Conservation (phyloP, 1,140 invertebrate genomes). For the Trachymyrmex septentrionalis region DNA sequence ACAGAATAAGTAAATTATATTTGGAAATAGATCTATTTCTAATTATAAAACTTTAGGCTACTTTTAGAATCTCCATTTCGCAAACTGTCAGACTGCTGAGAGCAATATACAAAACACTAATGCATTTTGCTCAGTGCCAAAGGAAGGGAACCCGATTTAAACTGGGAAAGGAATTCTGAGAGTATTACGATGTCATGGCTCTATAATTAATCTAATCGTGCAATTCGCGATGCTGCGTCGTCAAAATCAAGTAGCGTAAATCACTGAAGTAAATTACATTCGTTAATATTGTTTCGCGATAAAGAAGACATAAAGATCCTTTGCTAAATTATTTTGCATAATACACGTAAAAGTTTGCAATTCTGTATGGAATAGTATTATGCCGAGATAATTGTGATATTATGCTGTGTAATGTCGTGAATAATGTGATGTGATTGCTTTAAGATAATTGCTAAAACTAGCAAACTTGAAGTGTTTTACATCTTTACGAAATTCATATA, state of each 20-base stretch:
- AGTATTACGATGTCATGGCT: slow-evolving; percentile 9
- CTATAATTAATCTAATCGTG: slow-evolving; percentile 33
- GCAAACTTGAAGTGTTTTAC: neutral
- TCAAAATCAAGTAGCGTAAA: slow-evolving; percentile 19
- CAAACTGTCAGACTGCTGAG: neutral
- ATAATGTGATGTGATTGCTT: slow-evolving; percentile 23
- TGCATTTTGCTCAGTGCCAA: slow-evolving; percentile 9
- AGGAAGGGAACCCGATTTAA: slow-evolving; percentile 3
- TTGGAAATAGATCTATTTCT: neutral
- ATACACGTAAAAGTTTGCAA: slow-evolving; percentile 17
- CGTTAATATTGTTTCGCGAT: slow-evolving; percentile 4
- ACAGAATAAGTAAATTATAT: neutral
- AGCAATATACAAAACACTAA: slow-evolving; percentile 21
- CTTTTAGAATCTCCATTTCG: neutral
- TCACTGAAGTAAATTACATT: slow-evolving; percentile 22
- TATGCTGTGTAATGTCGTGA: slow-evolving; percentile 1
- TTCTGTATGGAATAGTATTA: neutral
- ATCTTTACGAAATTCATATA: neutral
- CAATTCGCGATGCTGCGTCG: slow-evolving; percentile 7
- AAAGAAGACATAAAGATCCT: neutral
- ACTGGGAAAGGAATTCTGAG: slow-evolving; percentile 19
- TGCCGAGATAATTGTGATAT: neutral
- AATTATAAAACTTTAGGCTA: slow-evolving; percentile 27
- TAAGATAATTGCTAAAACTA: slow-evolving; percentile 9
- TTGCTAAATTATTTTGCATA: slow-evolving; percentile 18